Base-by-base conservation (phyloP, 2,113 vertebrate species). In the Eulacestoma nigropectus region DNA sequence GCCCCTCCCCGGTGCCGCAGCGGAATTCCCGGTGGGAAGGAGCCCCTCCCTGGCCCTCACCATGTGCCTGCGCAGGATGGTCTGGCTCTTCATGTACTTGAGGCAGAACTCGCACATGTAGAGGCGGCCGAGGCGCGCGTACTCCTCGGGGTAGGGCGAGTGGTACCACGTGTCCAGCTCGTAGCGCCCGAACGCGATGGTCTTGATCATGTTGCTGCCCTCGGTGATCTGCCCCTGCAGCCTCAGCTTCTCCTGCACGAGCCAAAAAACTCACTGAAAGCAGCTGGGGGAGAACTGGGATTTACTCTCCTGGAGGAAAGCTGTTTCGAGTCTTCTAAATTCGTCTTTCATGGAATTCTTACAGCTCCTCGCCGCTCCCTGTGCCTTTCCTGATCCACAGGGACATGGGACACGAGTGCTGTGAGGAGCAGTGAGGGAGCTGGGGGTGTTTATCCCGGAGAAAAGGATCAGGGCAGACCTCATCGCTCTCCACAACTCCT, bases 1-100 rank as follows among this genome's bases (percentile, higher is more conserved):
- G 17, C 53, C 53, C 53, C 4, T 7, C 53, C 30, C 53, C 2
- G 7, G 32, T 9, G 5, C 55, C 55, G 14, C 7, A 14, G 32
- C 55, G 3, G 13, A 23, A n/a, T n/a, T 57, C 33, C 55, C 21
- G 4, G 5, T 2, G 33, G 55, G 33, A 55, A 55, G 0, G 11
- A 7, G 7, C 30, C 42, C 42, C 41, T 39, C 33, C 44, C 84
- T 6, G 22, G 15, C 44, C 68, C 98, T 97, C 92, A 99, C 99
- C 99, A 99, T 99, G 97, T 99, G 99, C 55, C 99, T 97, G 41
- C 99, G 98, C 49, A 99, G 98, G 83, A 99, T 99, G 11, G 99
- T 99, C 95, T 99, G 99, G 96, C 99, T 99, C 98, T 99, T 99
- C 99, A 99, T 99, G 77, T 99, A 99, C 72, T 99, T 99, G 84